Evolutionary conservation across 1,140 invertebrate species (phyloP), one percentile per base, ranked within the genome.

Genomic region (Aplysia californica): DNA sequence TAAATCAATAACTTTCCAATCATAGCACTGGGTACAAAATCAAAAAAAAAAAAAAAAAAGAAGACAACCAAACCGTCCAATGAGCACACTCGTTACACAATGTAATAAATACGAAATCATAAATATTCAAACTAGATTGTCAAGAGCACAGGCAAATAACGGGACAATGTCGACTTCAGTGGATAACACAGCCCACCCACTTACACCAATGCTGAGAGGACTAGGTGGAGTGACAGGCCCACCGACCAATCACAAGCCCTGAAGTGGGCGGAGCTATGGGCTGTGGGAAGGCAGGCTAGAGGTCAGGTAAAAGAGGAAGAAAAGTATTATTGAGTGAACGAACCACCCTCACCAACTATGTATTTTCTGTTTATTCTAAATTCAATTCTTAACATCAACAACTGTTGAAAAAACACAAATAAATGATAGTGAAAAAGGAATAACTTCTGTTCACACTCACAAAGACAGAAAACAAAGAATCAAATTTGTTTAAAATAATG

Each of bases 81-180:
- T 55, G 68, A 70, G 68, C 68, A 70, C 41, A 70, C 50, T 70
- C 58, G 68, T 70, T 70, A 70, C 68, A 70, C 55, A 56, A 70
- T 70, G 38, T 56, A 70, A 70, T 56, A 56, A 70, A 35, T 35
- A 50, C 31, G 58, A 70, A 39, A 21, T 31, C 55, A 70, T 35
- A 55, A 15, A 56, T 2, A 55, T 5, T 21, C 2, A 56, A 56
- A 70, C 44, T 70, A 70, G 68, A 70, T 36, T 70, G 33, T 70
- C 44, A 56, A 56, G 68, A 70, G 6, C 68, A 70, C 68, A 70
- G 68, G 68, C 68, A 70, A 33, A 70, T 70, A 70, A 70, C 33
- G 68, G 58, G 68, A 70, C 68, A 70, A 70, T 70, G 68, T 70
- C 68, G 68, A 39, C 38, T 39, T 50, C 58, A 23, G 6, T 36